These are phyloP conservation scores for Thunnus thynnus DNA, from an alignment of 2,113 vertebrate genomes.

Conservation along the genomic window DNA sequence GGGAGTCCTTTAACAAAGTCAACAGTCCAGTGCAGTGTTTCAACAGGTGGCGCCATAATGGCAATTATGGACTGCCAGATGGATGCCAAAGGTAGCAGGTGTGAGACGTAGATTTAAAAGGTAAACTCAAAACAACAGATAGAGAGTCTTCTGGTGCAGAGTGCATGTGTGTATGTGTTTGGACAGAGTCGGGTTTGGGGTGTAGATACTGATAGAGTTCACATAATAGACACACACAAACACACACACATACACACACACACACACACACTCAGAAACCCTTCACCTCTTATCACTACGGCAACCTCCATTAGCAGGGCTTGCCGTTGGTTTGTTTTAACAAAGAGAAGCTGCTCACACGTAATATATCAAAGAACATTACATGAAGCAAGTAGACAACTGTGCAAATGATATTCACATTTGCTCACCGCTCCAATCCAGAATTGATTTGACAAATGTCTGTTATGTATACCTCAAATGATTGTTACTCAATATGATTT, in stretches of 20 bases:
- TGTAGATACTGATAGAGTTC: background rate
- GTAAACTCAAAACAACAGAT: no score
- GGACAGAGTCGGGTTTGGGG: background rate
- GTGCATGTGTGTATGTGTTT: background rate
- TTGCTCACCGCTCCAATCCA: background rate
- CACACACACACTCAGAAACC: constrained; percentile 3
- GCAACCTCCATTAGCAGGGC: constrained; percentile 25
- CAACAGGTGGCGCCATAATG: background rate
- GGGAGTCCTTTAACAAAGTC: background rate
- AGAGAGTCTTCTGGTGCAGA: background rate
- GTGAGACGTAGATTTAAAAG: background rate
- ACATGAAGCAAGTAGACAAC: constrained; percentile 4
- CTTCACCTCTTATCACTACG: constrained; percentile 50
- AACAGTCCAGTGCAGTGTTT: background rate
- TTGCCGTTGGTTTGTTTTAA: constrained; percentile 36
- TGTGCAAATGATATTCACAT: background rate
- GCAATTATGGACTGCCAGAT: background rate
- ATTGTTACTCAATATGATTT: background rate
- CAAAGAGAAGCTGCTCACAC: constrained; percentile 20
- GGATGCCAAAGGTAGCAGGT: background rate
- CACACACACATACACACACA: background rate
- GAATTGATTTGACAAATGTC: background rate
- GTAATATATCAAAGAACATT: constrained; percentile 7
- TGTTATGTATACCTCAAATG: background rate
- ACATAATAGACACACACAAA: background rate